Base-by-base conservation (phyloP, 2,113 vertebrate genomes). In the Podarcis cretensis region DNA sequence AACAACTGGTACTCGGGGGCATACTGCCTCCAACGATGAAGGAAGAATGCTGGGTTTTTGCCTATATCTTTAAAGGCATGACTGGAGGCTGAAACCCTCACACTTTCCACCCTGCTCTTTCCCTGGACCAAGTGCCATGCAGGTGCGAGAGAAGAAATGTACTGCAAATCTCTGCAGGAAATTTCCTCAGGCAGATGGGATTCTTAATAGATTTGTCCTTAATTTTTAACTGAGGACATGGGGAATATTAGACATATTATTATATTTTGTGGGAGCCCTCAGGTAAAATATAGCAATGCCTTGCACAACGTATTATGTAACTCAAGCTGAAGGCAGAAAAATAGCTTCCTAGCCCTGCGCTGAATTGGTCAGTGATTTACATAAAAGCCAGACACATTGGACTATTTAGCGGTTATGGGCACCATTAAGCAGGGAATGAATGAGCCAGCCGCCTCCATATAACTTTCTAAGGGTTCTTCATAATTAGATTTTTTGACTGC, bases 401-500 rank as follows among this genome's bases (percentile, higher is more conserved):
- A 63, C 2, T 84, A 43, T 16, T 0, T 8, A 59, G 81, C 37
- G 32, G 65, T 86, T 88, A 84, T 74, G 91, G 32, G 84, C 23
- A 10, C 86, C 85, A 90, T 76, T 87, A 87, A 91, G 27, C 81
- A n/a, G n/a, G 25, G 43, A 89, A 83, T 69, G 76, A 40, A 83
- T 86, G 80, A 88, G 86, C 74, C 85, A 73, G 43, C 32, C 25
- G 88, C 21, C 81, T 78, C 81, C 66, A 77, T 90, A 30, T 77
- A 37, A 2, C 35, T 81, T 25, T 80, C 66, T 69, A 86, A 43
- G 32, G 63, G 65, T 32, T 81, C 4, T 86, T 91, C 90, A 87
- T 90, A 81, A 92, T 87, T 78, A 81, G 30, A 59, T 27, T 37
- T 73, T 94, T 87, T 76, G 75, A 32, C 43, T 92, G 90, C 69